A percentile compares a stretch with the other conserved stretches of the same genome.
These are phyloP conservation scores for Cotesia chilonis DNA, from an alignment of 1,140 invertebrate species.

Conservation along the genomic window DNA sequence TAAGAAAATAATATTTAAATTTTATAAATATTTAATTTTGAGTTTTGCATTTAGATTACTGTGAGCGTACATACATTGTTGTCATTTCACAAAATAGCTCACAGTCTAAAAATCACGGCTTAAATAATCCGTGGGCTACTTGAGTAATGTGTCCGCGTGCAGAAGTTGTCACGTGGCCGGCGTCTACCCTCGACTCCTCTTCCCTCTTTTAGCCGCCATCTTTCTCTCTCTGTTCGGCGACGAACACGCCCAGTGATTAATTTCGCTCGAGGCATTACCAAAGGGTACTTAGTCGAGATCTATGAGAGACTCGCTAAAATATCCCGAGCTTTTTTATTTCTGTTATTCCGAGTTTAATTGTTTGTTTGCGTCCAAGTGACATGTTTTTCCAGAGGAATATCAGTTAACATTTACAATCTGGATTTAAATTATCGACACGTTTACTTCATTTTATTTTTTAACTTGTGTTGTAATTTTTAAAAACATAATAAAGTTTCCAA, in stretches of 20 bases:
- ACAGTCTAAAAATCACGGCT: no score
- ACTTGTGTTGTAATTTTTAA: background rate
- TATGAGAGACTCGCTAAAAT: constrained; percentile 50
- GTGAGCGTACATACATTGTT: no score
- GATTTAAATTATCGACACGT: background rate
- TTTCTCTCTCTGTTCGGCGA: constrained; percentile 21
- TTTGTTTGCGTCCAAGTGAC: constrained; percentile 17
- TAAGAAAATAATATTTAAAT: no score
- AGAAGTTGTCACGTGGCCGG: constrained; percentile 22
- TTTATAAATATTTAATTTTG: no score
- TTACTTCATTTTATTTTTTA: background rate
- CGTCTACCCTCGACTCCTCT: background rate
- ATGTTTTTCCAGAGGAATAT: constrained; percentile 12
- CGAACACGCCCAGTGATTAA: constrained; percentile 53
- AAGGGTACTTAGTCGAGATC: constrained; percentile 60
- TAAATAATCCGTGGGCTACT: constrained; percentile 12
- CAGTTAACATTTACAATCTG: constrained; percentile 12
- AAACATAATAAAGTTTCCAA: no score
- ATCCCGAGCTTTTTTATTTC: constrained; percentile 39
- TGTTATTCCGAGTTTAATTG: constrained; percentile 17
- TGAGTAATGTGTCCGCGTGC: constrained; percentile 28
- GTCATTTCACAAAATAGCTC: no score
- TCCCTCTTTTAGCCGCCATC: constrained; percentile 21
- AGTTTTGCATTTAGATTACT: no score
- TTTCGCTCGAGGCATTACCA: constrained; percentile 55